Evolutionary conservation across 2,797 vertebrate genomes (phyloP).

Genomic region (Muscicapa striata): DNA sequence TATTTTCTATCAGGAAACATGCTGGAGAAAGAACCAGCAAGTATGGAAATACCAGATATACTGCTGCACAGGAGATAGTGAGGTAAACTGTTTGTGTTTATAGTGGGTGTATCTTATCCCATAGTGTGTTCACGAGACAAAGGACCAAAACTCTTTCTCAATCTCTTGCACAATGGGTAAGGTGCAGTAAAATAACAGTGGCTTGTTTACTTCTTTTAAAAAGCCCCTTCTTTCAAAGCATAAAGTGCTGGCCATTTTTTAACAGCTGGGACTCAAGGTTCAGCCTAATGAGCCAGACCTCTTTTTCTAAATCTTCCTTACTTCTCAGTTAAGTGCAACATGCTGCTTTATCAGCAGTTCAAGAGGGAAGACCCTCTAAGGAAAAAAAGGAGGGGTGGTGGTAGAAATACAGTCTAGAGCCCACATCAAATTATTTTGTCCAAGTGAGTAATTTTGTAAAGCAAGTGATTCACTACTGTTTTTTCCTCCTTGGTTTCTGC

Average conservation of each 20-base stretch:
- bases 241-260: neutral
- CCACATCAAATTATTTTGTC: neutral
- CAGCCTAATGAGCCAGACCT: neutral
- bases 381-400: neutral
- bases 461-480: neutral
- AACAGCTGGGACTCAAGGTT: neutral
- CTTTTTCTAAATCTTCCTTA: neutral
- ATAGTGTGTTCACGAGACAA: neutral
- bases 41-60: constrained; percentile 29
- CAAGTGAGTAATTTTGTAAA: neutral
- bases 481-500: neutral
- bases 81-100: neutral
- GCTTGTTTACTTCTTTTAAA: neutral
- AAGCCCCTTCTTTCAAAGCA: neutral
- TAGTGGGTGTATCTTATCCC: constrained; percentile 7
- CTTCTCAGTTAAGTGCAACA: neutral
- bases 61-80: constrained; percentile 18
- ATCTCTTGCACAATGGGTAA: constrained; percentile 26
- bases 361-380: neutral
- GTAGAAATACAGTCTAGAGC: neutral
- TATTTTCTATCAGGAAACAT: constrained; percentile 30
- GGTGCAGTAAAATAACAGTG: constrained; percentile 22
- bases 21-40: constrained; percentile 46
- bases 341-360: neutral
- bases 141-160: constrained; percentile 11